Evolutionary conservation across 2,113 vertebrate genomes (phyloP).

Genomic region (Macheiramphus alcinus): DNA sequence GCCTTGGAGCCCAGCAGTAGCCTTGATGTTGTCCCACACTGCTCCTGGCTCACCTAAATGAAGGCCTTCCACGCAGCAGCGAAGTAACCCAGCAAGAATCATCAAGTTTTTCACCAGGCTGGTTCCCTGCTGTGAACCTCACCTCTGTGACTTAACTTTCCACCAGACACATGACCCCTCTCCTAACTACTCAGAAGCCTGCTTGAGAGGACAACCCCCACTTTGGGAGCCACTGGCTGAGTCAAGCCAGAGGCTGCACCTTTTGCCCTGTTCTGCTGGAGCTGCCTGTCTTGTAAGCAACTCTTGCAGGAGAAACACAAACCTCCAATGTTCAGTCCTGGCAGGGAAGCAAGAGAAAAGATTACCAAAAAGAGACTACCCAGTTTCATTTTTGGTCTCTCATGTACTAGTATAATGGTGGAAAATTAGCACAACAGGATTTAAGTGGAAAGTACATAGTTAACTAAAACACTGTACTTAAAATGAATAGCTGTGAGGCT

Average conservation of each 20-base stretch:
- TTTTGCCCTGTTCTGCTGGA: background rate
- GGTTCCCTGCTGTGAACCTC: background rate
- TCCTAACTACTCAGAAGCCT: background rate
- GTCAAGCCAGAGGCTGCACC: background rate
- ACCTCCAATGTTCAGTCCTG: background rate
- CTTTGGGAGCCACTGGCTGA: background rate
- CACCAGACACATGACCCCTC: accelerated
- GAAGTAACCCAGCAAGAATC: background rate
- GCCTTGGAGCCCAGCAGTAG: background rate
- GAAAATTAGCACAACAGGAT: background rate
- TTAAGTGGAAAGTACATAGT: background rate
- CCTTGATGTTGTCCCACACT: background rate
- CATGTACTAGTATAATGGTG: background rate
- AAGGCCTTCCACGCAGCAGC: background rate
- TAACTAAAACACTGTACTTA: background rate
- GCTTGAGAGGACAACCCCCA: background rate
- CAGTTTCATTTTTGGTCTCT: background rate
- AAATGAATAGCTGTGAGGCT: background rate
- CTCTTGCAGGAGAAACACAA: background rate
- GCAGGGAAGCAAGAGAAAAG: background rate
- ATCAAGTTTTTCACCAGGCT: background rate
- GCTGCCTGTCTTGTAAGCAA: background rate
- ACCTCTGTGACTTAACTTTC: background rate
- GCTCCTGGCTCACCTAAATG: background rate
- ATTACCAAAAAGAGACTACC: background rate